Base-by-base conservation (phyloP, 2,888 invertebrate species). In the Stenchaetothrips biformis region DNA sequence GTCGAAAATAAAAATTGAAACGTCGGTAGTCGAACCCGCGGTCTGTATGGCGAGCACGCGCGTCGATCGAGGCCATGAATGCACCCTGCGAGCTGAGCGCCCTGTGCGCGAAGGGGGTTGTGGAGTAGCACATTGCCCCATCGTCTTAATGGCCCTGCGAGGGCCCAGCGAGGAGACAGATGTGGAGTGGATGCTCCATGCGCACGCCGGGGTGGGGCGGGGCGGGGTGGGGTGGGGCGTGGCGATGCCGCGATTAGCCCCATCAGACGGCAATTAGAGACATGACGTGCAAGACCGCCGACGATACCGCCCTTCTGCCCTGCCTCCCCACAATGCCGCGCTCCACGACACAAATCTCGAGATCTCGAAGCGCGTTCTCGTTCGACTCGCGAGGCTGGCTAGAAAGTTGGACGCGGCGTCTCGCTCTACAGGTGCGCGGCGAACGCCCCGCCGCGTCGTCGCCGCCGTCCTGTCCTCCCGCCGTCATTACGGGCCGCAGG, bases 191-290 rank as follows among this genome's bases (percentile, higher is more conserved):
- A 18, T 13, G 53, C 53, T 53, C 16, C 53, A 18, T 13, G 37
- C 16, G 53, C 53, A 13, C 53, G 53, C 53, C 53, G 11, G 16
- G 53, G 13, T 13, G 18, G 16, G 53, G 13, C 53, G 16, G 16
- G 53, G 16, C n/a, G n/a, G n/a, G n/a, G n/a, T 6, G n/a, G n/a
- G n/a, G 53, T 16, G 3, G 13, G 2, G 53, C 53, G 53, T 16
- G 2, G 13, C 18, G 53, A 53, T 53, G 18, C 13, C 25, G 21
- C 67, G 67, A 74, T 74, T 74, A 74, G 67, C 67, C 67, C 67
- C 67, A 74, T 74, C 67, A 74, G 67, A 74, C 25, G 8, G 67
- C 67, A 74, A 74, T 74, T 74, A 74, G 67, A 74, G 67, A 74
- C 67, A 74, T 74, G 67, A 74, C 67, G 67, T 74, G 67, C 67